A percentile compares a stretch with the other conserved stretches of the same genome.
These are phyloP conservation scores for Scotopteryx bipunctaria DNA, from an alignment of 2,888 invertebrate genomes.

Conservation along the genomic window DNA sequence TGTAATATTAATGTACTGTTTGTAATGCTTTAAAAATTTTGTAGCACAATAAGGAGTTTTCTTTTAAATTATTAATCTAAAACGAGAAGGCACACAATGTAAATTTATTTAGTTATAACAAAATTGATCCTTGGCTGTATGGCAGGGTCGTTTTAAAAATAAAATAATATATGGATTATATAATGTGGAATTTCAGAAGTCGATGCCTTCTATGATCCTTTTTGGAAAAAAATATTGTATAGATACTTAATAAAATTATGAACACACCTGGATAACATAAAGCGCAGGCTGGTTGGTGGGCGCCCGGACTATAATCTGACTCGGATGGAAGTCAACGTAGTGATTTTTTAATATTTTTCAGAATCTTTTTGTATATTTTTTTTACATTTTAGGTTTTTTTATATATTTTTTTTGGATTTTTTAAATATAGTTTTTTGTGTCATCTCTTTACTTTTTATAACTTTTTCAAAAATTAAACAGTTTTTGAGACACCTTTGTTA, in stretches of 20 bases:
- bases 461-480: conserved; percentile 69
- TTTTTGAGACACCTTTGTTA: conserved; percentile 68
- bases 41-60: too few relatives aligned
- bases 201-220: conserved; percentile 1
- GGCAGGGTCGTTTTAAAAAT: too few relatives aligned
- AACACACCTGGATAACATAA: conserved; percentile 1
- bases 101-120: too few relatives aligned
- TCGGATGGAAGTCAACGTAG: conserved; percentile 55
- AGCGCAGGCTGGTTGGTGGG: conserved; percentile 37
- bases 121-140: too few relatives aligned
- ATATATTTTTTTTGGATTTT: conserved; percentile 46
- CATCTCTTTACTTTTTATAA: conserved; percentile 59
- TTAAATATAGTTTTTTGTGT: conserved; percentile 52
- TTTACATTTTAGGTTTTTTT: conserved; percentile 49
- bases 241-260: not conserved
- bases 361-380: conserved; percentile 47
- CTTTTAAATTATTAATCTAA: conserved; percentile 1
- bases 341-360: conserved; percentile 58
- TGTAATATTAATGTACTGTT: too few relatives aligned
- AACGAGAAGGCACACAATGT: conserved; percentile 19
- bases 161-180: too few relatives aligned
- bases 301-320: conserved; percentile 45
- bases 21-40: too few relatives aligned
- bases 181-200: too few relatives aligned
- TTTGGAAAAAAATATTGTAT: not conserved